A percentile compares a stretch with the other conserved stretches of the same genome.
phyloP scores from a whole-genome alignment of 2,797 vertebrate species.

The Gorsachius magnificus region DNA sequence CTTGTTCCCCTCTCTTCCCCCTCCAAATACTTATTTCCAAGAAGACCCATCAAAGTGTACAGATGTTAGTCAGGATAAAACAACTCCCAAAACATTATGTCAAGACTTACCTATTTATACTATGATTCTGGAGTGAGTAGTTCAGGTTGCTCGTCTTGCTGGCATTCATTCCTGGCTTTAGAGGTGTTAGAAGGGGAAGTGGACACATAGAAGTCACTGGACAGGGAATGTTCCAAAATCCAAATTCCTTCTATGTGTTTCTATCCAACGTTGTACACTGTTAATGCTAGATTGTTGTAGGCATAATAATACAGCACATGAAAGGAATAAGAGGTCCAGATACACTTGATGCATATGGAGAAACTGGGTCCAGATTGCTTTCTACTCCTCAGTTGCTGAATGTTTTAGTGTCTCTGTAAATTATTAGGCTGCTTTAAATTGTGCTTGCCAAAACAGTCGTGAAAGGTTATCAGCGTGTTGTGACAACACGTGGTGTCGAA shows the following conservation, averaged over 20 bases:
- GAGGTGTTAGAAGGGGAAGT: background rate
- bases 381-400: background rate
- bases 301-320: background rate
- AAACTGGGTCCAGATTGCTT: background rate
- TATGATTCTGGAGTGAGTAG: background rate
- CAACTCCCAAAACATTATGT: background rate
- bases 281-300: background rate
- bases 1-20: background rate
- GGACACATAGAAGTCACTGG: background rate
- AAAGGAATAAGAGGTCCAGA: background rate
- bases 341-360: background rate
- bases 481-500: background rate
- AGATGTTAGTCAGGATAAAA: background rate
- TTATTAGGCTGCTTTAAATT: background rate
- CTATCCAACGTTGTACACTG: fast-evolving
- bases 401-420: background rate
- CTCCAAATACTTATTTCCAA: background rate
- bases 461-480: background rate
- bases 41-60: background rate
- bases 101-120: background rate
- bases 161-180: background rate
- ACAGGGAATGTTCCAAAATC: background rate
- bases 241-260: background rate
- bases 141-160: background rate
- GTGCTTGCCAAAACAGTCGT: background rate